These are phyloP conservation scores for Sycophaga agraensis DNA, from an alignment of 1,140 invertebrate species.

Conservation along the genomic window DNA sequence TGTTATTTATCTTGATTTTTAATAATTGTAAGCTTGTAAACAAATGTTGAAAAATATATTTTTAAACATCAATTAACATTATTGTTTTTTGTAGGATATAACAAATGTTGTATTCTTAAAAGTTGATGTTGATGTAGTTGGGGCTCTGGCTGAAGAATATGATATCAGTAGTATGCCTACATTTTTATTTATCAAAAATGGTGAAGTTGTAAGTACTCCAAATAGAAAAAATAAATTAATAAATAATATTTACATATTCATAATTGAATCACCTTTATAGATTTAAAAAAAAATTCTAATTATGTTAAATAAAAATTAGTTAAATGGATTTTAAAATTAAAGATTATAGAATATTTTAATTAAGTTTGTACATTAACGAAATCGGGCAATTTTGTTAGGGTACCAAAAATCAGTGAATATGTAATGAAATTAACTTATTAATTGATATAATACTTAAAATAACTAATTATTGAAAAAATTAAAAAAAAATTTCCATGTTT, in stretches of 20 bases:
- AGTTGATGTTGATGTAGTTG: slow-evolving; percentile 88
- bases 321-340: no score
- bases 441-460: no score
- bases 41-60: background rate
- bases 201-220: slow-evolving; percentile 60
- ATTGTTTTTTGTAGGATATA: slow-evolving; percentile 62
- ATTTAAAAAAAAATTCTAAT: no score
- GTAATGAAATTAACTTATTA: no score
- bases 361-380: no score
- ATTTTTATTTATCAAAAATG: slow-evolving; percentile 85
- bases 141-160: slow-evolving; percentile 79
- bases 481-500: slow-evolving; percentile 35
- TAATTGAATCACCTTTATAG: no score
- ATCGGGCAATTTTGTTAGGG: no score
- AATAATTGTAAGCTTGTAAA: background rate
- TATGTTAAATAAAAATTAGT: no score
- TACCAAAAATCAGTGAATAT: no score
- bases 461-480: slow-evolving; percentile 51
- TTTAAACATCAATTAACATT: background rate
- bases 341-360: no score
- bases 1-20: background rate
- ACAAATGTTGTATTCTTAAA: slow-evolving; percentile 67
- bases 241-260: slow-evolving; percentile 25
- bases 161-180: slow-evolving; percentile 89
- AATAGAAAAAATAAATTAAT: slow-evolving; percentile 22